Evolutionary conservation across 2,113 vertebrate species (phyloP), one percentile per base, ranked within the genome.

Genomic region (Nymphicus hollandicus): DNA sequence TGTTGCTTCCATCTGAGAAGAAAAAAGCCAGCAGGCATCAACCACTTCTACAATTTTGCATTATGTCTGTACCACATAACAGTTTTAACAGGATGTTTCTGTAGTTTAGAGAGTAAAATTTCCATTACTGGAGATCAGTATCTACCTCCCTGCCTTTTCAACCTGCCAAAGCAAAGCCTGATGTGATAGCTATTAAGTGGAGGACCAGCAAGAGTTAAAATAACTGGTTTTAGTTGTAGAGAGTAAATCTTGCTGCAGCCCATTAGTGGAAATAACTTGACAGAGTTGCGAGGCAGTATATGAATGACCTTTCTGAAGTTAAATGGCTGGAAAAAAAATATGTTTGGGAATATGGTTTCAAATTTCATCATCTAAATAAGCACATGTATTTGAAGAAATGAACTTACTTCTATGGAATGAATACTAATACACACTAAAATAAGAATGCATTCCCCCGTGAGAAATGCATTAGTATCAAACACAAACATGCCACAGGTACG

Each of bases 341-440:
- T 8, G 11, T 63, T 82, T 49, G 74, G 63, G 68, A 61, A 44
- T 25, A 10, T 1, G 41, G 25, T 56, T 86, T 47, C 25, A 43
- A 33, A 64, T 17, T 18, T 19, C 58, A 35, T 10, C 49, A 65
- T 58, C 49, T n/a, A 35, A 55, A 47, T 8, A 66, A 69, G 33
- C 1, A 8, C 2, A 33, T 9, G 25, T 33, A 37, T 49, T 23
- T 47, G 81, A 87, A 91, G 33, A 43, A 33, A 18, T 4, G 3
- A 73, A 27, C 29, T 7, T 35, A 24, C 49, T 43, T 56, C 15
- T 33, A 2, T 7, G 47, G 33, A 29, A 31, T 17, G 16, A 70
- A 28, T n/a, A 16, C 43, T 17, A 37, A 43, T 0, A 37, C 0
- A 1, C 22, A 35, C 19, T 1, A 6, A 41, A 73, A 14, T 2